These are phyloP conservation scores for Agrotis segetum DNA, from an alignment of 2,888 invertebrate species.

Conservation along the genomic window DNA sequence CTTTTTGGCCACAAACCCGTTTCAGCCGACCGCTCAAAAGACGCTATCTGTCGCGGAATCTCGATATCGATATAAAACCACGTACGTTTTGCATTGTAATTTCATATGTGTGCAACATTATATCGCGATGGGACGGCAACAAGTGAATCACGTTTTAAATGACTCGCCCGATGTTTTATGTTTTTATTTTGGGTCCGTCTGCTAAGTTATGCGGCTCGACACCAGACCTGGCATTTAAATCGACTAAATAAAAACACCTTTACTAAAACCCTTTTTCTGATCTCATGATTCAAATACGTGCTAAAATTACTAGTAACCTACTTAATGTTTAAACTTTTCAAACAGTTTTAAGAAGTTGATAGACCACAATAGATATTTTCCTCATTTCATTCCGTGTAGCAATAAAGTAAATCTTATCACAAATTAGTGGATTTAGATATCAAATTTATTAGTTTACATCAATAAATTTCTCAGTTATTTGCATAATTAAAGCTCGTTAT, in stretches of 20 bases:
- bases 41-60: constrained; percentile 76
- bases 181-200: constrained; percentile 58
- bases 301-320: constrained; percentile 13
- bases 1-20: constrained; percentile 77
- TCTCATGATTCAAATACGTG: constrained; percentile 31
- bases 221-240: constrained; percentile 53
- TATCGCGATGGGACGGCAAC: constrained; percentile 63
- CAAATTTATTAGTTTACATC: constrained; percentile 50
- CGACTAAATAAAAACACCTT: constrained; percentile 48
- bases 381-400: constrained; percentile 21
- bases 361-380: constrained; percentile 21
- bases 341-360: constrained; percentile 5
- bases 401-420: constrained; percentile 47
- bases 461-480: constrained; percentile 55
- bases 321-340: constrained; percentile 6
- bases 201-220: constrained; percentile 61
- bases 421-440: constrained; percentile 48
- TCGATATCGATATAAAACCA: constrained; percentile 75
- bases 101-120: constrained; percentile 69
- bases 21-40: constrained; percentile 73
- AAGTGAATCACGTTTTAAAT: constrained; percentile 69
- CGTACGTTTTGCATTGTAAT: constrained; percentile 73
- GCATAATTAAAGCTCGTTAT: constrained; percentile 57
- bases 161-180: constrained; percentile 51
- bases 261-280: constrained; percentile 34